A percentile compares a stretch with the other conserved stretches of the same genome.
Evolutionary conservation across 2,113 vertebrate species (phyloP).

Genomic region (Larimichthys polyactis): DNA sequence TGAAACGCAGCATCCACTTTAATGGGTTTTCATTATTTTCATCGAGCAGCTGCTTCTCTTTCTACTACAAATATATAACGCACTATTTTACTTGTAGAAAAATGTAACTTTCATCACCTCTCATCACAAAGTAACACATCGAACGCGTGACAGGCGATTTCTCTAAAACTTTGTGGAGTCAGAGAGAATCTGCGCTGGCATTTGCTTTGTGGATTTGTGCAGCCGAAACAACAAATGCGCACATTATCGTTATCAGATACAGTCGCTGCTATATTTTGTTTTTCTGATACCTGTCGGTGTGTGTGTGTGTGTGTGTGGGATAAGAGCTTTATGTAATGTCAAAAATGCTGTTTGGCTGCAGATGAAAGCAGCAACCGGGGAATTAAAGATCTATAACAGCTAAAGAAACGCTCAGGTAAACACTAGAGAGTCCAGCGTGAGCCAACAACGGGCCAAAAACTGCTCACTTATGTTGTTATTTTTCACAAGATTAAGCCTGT

Average conservation of each 20-base stretch:
- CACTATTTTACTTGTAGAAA: background rate
- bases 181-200: slow-evolving; percentile 38
- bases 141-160: background rate
- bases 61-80: background rate
- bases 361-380: background rate
- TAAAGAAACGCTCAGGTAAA: background rate
- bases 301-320: slow-evolving; percentile 9
- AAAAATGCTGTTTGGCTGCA: slow-evolving; percentile 15
- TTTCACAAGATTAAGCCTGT: background rate
- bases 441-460: background rate
- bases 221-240: slow-evolving; percentile 49
- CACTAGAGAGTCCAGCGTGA: background rate
- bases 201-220: slow-evolving; percentile 43
- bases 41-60: background rate
- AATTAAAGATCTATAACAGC: background rate
- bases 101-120: slow-evolving; percentile 2
- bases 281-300: slow-evolving; percentile 42
- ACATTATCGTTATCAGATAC: slow-evolving; percentile 41
- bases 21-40: slow-evolving; percentile 32
- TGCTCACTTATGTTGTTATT: background rate
- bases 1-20: slow-evolving; percentile 29
- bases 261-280: slow-evolving; percentile 17
- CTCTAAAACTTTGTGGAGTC: slow-evolving; percentile 2
- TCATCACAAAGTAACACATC: slow-evolving; percentile 7
- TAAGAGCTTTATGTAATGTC: slow-evolving; percentile 27